phyloP scores from a whole-genome alignment of 2,113 vertebrate species.

The Lophotis ruficrista region DNA sequence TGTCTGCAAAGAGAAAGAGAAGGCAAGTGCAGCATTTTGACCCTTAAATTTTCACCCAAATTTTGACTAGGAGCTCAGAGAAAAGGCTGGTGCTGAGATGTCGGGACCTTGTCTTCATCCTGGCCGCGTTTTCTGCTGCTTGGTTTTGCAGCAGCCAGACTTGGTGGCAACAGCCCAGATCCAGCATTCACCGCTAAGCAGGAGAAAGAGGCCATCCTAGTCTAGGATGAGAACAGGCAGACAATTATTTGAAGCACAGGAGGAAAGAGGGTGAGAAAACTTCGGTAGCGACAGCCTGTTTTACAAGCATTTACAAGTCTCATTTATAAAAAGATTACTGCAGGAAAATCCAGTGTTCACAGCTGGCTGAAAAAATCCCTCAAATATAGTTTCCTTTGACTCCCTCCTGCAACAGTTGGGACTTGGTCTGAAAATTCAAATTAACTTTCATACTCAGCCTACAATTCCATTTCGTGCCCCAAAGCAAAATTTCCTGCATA shows the following conservation, averaged over 20 bases:
- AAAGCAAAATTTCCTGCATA: conserved; percentile 67
- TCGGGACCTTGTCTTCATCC: neutral
- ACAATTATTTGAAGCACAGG: neutral
- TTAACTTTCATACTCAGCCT: conserved; percentile 45
- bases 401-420: conserved; percentile 53
- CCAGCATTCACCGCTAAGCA: neutral
- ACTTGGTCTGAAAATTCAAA: conserved; percentile 63
- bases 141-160: neutral
- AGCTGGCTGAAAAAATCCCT: conserved; percentile 22
- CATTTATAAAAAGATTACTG: neutral
- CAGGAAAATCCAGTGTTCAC: neutral
- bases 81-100: neutral
- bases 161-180: conserved; percentile 9
- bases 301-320: neutral
- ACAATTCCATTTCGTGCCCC: conserved; percentile 57
- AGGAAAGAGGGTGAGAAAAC: neutral
- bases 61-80: neutral
- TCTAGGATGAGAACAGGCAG: neutral
- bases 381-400: neutral
- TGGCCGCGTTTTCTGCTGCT: rapidly evolving
- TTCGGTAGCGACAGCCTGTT: neutral
- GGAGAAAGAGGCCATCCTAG: conserved; percentile 8
- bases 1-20: neutral
- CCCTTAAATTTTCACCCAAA: neutral
- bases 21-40: neutral